A percentile compares a stretch with the other conserved stretches of the same genome.
Conservation (phyloP, 2,888 invertebrate species). For the Habrosyne pyritoides region DNA sequence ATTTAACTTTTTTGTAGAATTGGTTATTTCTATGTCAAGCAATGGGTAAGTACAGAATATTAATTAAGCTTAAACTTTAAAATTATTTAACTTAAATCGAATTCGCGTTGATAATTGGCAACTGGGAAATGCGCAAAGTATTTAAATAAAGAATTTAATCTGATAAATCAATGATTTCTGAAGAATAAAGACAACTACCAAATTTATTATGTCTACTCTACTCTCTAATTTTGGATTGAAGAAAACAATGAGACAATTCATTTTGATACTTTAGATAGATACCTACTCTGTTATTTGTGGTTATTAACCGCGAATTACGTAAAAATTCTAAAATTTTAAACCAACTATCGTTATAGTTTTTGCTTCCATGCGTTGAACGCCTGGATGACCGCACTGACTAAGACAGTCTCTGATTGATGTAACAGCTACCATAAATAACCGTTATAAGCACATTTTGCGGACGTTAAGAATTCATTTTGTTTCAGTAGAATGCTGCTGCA, state of each 20-base stretch:
- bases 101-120: too few species aligned
- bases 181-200: too few species aligned
- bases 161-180: too few species aligned
- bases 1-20: background rate
- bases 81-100: too few species aligned
- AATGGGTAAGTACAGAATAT: background rate
- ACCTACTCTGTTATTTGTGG: background rate
- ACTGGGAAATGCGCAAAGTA: too few species aligned
- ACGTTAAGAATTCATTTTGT: background rate
- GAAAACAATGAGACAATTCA: background rate
- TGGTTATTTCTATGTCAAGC: background rate
- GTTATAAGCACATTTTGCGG: background rate
- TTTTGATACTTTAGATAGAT: background rate
- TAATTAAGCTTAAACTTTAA: too few species aligned
- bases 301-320: background rate
- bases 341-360: background rate
- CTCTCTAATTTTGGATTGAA: background rate
- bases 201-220: too few species aligned
- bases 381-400: background rate
- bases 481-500: background rate
- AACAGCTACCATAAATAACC: background rate
- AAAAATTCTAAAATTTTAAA: background rate
- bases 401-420: background rate
- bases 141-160: too few species aligned
- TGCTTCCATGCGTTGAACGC: background rate